Evolutionary conservation across 2,113 vertebrate species (phyloP).

Genomic region (Brienomyrus longianalis): DNA sequence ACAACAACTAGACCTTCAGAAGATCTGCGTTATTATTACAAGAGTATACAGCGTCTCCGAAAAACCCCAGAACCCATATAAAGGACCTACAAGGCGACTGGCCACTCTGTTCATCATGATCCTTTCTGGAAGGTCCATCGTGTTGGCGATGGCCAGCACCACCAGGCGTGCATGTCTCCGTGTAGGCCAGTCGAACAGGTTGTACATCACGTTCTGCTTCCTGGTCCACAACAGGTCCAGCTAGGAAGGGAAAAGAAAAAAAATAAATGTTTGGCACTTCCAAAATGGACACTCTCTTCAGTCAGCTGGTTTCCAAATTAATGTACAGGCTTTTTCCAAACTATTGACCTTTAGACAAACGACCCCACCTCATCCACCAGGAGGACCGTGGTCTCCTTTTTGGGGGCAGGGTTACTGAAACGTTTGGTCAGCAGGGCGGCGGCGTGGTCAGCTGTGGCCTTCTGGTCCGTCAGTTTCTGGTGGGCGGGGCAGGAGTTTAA

Average conservation of each 20-base stretch:
- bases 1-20: neutral
- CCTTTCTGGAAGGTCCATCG: slow-evolving; percentile 95
- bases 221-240: slow-evolving; percentile 91
- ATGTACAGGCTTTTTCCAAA: neutral
- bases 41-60: neutral
- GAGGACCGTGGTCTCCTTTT: slow-evolving; percentile 77
- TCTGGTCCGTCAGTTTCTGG: slow-evolving; percentile 85
- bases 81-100: slow-evolving; percentile 75
- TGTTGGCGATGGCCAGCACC: slow-evolving; percentile 92
- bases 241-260: slow-evolving; percentile 47
- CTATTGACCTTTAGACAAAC: neutral
- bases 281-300: neutral
- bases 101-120: slow-evolving; percentile 93
- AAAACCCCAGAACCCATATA: neutral
- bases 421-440: slow-evolving; percentile 75
- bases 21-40: neutral
- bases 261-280: neutral
- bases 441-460: slow-evolving; percentile 80
- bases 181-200: slow-evolving; percentile 93
- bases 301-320: neutral
- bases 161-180: slow-evolving; percentile 77
- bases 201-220: slow-evolving; percentile 95
- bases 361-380: slow-evolving; percentile 83
- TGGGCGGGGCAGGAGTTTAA: neutral
- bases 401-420: slow-evolving; percentile 65